Evolutionary conservation across 2,113 vertebrate species (phyloP).

Genomic region (Vireo altiloquus): DNA sequence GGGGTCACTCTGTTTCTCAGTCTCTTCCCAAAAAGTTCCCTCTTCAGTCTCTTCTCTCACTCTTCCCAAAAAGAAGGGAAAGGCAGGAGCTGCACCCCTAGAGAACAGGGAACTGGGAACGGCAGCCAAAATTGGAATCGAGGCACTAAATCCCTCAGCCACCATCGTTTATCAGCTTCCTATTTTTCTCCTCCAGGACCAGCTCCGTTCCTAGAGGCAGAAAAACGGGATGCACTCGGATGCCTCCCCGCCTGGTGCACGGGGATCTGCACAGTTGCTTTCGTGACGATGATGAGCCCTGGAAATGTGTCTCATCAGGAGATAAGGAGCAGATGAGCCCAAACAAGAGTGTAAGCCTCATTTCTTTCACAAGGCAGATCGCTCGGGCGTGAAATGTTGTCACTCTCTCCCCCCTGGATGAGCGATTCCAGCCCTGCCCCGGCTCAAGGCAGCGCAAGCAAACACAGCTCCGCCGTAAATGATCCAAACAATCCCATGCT

Average conservation of each 20-base stretch:
- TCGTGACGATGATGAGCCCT: background rate
- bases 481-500: background rate
- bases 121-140: fast-evolving
- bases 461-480: background rate
- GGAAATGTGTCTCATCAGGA: background rate
- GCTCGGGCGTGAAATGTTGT: background rate
- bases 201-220: background rate
- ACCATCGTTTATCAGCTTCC: background rate
- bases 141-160: background rate
- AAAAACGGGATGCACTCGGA: fast-evolving
- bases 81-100: background rate
- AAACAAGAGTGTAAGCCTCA: background rate
- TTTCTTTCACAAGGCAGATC: background rate
- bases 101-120: background rate
- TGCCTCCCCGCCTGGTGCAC: background rate
- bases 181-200: background rate
- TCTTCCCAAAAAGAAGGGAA: too few species aligned
- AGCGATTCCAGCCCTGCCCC: background rate
- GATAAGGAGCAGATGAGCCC: background rate
- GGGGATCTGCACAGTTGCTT: background rate
- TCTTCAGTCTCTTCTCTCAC: too few species aligned
- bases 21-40: too few species aligned
- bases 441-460: background rate
- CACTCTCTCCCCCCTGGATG: background rate
- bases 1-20: background rate